A percentile compares a stretch with the other conserved stretches of the same genome.
These are phyloP conservation scores for Chrysodeixis includens DNA, from an alignment of 2,888 invertebrate species.

Conservation along the genomic window DNA sequence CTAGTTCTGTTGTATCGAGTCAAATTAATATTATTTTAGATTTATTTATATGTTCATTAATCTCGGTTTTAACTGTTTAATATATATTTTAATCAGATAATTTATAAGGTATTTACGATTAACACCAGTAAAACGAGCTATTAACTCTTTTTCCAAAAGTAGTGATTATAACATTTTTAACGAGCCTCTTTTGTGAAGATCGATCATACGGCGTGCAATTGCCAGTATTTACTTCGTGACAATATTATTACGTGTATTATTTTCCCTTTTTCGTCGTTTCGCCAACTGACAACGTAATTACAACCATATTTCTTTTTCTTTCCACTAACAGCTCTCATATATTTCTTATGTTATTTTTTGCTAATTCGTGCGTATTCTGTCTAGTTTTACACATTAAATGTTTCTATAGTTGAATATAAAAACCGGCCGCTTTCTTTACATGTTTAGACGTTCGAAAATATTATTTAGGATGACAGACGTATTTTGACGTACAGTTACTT, in stretches of 20 bases:
- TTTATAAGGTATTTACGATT: neutral
- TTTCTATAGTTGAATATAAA: neutral
- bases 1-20: too few species aligned
- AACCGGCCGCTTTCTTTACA: neutral
- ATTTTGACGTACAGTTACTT: neutral
- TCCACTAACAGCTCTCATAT: neutral
- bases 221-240: neutral
- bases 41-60: too few species aligned
- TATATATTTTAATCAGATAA: neutral
- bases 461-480: neutral
- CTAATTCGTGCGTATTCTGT: neutral
- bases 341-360: slow-evolving; percentile 1
- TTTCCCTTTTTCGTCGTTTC: neutral
- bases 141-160: neutral
- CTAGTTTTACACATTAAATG: neutral
- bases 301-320: neutral
- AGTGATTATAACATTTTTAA: slow-evolving; percentile 5
- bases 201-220: neutral
- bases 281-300: slow-evolving; percentile 2
- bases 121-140: neutral
- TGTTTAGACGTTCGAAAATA: neutral
- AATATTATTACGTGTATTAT: neutral
- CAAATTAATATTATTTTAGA: too few species aligned
- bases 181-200: neutral
- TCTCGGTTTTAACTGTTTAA: neutral